A percentile compares a stretch with the other conserved stretches of the same genome.
Evolutionary conservation across 2,888 invertebrate species (phyloP).

Genomic region (Listrodromus nycthemerus): DNA sequence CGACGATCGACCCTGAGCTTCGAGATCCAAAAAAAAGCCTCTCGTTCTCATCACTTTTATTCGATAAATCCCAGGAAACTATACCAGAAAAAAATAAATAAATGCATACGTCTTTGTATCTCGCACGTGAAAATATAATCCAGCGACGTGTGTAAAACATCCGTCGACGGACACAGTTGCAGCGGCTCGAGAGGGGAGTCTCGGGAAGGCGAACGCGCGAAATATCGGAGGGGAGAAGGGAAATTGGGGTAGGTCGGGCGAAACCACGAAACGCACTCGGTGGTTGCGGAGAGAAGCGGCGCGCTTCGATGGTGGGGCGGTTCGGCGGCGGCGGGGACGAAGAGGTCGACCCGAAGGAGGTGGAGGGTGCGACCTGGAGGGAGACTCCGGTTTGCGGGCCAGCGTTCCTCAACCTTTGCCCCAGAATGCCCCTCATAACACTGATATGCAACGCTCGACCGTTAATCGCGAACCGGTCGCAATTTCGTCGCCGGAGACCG

Average conservation of each 20-base stretch:
- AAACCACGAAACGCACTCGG: conserved; percentile 76
- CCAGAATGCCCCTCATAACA: conserved; percentile 80
- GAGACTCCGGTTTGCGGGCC: conserved; percentile 70
- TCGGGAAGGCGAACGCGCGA: conserved; percentile 53
- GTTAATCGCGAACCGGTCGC: conserved; percentile 77
- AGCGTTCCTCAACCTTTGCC: conserved; percentile 84
- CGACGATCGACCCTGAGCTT: no score
- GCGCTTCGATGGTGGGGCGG: conserved; percentile 46
- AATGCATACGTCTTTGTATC: no score
- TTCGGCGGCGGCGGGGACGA: conserved; percentile 26
- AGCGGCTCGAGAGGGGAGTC: conserved; percentile 70
- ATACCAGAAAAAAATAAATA: no score
- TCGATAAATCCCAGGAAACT: no score
- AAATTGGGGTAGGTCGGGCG: conserved; percentile 83
- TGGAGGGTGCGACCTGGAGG: conserved; percentile 67
- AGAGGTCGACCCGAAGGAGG: conserved; percentile 52
- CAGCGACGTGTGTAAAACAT: conserved; percentile 27
- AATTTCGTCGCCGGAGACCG: conserved; percentile 70
- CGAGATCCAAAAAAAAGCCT: no score
- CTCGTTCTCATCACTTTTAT: no score
- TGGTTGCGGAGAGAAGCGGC: conserved; percentile 50
- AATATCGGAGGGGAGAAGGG: conserved; percentile 49
- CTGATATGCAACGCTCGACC: conserved; percentile 77
- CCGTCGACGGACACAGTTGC: conserved; percentile 61
- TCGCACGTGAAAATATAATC: background rate